Percentiles rank a stretch among this genome's conserved stretches.
Conservation (phyloP, 23 tunicate genomes). For the Styela clava region DNA sequence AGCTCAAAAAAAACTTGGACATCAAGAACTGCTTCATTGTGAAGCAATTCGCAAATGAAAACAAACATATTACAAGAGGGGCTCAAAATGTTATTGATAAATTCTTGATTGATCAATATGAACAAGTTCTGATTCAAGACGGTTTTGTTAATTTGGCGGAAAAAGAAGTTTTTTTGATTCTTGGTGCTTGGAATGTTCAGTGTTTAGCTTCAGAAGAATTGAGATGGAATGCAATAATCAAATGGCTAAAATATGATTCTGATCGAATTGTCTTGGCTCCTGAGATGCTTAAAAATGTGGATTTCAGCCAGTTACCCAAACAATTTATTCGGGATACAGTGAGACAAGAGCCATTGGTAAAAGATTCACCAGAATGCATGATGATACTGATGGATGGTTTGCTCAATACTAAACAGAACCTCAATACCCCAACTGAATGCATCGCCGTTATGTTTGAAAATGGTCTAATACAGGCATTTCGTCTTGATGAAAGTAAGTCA, state of each 20-base stretch:
- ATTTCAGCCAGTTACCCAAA: not conserved
- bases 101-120: not conserved
- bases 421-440: not conserved
- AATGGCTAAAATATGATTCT: slow-evolving; percentile 1
- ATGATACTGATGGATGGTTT: not conserved
- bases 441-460: not conserved
- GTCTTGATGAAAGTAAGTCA: too few species aligned
- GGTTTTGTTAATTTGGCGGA: not conserved
- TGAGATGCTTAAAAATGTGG: not conserved
- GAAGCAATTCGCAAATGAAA: not conserved
- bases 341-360: not conserved
- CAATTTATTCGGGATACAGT: not conserved
- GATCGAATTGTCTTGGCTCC: not conserved
- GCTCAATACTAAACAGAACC: not conserved
- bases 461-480: not conserved
- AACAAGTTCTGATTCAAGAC: not conserved
- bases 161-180: not conserved
- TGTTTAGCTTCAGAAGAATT: not conserved
- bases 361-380: not conserved
- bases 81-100: not conserved
- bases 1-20: not conserved
- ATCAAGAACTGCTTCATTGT: not conserved
- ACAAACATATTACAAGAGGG: not conserved
- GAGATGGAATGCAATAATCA: slow-evolving; percentile 8
- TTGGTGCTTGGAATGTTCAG: not conserved